These are phyloP conservation scores for Carassius gibelio DNA, from an alignment of 2,113 vertebrate species.

Conservation along the genomic window DNA sequence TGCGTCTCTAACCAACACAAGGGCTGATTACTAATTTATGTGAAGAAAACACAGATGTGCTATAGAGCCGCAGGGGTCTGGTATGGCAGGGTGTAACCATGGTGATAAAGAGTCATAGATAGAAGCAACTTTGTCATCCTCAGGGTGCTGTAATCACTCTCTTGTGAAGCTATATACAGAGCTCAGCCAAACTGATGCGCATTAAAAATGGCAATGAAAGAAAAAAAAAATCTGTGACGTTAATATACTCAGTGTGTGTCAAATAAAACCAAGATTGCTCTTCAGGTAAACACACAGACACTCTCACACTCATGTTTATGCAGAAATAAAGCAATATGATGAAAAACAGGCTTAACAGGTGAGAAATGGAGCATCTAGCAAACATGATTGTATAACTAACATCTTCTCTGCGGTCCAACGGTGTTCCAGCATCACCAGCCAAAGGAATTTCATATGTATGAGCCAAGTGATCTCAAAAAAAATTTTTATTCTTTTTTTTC, in stretches of 20 bases:
- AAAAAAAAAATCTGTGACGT: not conserved
- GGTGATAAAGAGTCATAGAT: constrained; percentile 44
- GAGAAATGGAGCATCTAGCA: constrained; percentile 2
- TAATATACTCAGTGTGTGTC: constrained; percentile 23
- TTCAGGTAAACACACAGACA: not conserved
- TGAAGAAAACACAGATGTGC: constrained; percentile 48
- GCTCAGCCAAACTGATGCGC: not conserved
- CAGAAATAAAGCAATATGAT: constrained; percentile 2
- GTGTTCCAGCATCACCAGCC: not conserved
- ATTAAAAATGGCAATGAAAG: constrained; percentile 19
- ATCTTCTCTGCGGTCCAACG: not conserved
- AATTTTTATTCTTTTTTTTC: not conserved
- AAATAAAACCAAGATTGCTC: constrained; percentile 17
- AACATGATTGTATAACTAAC: constrained; percentile 13
- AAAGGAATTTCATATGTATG: not conserved
- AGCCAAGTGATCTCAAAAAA: not conserved
- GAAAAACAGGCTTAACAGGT: not conserved
- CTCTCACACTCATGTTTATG: not conserved
- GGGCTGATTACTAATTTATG: constrained; percentile 46
- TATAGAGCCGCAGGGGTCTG: constrained; percentile 39
- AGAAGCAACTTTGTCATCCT: constrained; percentile 36
- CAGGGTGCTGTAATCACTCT: constrained; percentile 18
- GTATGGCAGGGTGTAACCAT: constrained; percentile 41
- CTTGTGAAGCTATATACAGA: constrained; percentile 19
- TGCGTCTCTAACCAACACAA: constrained; percentile 24